These are phyloP conservation scores for Pseudotriccus pelzelni DNA, from an alignment of 2,797 vertebrate genomes.

Conservation along the genomic window DNA sequence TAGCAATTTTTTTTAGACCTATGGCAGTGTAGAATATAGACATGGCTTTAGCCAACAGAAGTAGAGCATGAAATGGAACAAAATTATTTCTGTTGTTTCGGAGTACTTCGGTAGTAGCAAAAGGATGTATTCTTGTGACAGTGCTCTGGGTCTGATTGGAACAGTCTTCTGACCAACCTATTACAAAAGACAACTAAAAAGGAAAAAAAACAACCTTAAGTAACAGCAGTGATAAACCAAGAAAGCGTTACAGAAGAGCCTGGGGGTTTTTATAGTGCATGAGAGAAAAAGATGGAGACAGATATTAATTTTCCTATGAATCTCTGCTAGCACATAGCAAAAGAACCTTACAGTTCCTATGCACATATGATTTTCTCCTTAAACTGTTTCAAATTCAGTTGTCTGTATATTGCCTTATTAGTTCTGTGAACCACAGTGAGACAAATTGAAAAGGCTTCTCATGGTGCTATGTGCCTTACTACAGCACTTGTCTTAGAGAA, in stretches of 20 bases:
- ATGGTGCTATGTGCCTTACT: not conserved
- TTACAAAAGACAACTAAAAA: not conserved
- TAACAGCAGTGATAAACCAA: not conserved
- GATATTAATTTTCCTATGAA: not conserved
- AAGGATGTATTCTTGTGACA: not conserved
- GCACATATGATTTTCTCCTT: not conserved
- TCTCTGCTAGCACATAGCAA: not conserved
- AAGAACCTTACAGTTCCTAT: not conserved
- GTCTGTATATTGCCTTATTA: not conserved
- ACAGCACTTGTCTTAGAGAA: not conserved
- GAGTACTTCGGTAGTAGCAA: not conserved
- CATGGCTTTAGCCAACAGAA: not conserved
- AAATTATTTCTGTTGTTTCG: not conserved
- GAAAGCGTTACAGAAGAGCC: not conserved
- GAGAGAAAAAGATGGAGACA: not conserved
- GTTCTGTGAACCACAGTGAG: not conserved
- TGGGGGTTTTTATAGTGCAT: not conserved
- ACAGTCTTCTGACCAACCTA: not conserved
- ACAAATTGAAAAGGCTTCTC: not conserved
- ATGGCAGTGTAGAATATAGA: not conserved
- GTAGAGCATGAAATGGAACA: not conserved
- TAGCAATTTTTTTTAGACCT: not conserved
- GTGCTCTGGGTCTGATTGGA: not conserved
- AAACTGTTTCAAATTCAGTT: not conserved
- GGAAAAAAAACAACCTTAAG: not conserved